Conservation (phyloP, 2,797 vertebrate genomes). For the Helarctos malayanus region DNA sequence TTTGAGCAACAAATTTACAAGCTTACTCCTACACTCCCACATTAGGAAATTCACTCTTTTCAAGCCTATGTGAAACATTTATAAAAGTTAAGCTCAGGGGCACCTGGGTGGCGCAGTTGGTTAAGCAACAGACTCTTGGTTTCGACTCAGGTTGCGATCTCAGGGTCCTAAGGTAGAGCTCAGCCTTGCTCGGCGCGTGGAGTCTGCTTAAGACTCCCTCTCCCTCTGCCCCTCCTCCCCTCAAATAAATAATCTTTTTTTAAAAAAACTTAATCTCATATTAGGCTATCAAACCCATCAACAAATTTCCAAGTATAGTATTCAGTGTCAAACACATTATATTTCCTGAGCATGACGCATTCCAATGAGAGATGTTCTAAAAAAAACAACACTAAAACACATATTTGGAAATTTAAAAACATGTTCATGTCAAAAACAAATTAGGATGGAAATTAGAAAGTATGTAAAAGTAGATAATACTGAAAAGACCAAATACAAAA, state of each 20-base stretch:
- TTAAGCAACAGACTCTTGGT: not conserved
- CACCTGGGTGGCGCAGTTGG: not conserved
- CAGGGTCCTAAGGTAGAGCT: not conserved
- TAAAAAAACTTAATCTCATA: not conserved
- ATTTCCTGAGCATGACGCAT: not conserved
- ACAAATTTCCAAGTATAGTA: not conserved
- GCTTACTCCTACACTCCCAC: not conserved
- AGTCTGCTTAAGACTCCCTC: not conserved
- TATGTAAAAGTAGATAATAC: not conserved
- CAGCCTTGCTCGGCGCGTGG: too few species aligned
- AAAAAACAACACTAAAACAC: not conserved
- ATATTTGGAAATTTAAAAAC: slow-evolving; percentile 1
- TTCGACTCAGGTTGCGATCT: not conserved
- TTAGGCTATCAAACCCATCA: not conserved
- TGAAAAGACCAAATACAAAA: slow-evolving; percentile 5
- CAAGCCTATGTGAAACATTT: not conserved
- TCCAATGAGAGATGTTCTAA: not conserved
- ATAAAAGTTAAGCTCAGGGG: not conserved
- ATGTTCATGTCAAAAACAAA: not conserved
- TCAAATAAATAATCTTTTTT: not conserved
- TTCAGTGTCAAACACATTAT: not conserved
- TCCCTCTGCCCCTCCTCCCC: not conserved
- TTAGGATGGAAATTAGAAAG: not conserved
- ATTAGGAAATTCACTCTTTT: slow-evolving; percentile 18
- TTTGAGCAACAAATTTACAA: not conserved